Evolutionary conservation across 1,140 invertebrate genomes (phyloP), one percentile per base, ranked within the genome.

Genomic region (Marisa cornuarietis): DNA sequence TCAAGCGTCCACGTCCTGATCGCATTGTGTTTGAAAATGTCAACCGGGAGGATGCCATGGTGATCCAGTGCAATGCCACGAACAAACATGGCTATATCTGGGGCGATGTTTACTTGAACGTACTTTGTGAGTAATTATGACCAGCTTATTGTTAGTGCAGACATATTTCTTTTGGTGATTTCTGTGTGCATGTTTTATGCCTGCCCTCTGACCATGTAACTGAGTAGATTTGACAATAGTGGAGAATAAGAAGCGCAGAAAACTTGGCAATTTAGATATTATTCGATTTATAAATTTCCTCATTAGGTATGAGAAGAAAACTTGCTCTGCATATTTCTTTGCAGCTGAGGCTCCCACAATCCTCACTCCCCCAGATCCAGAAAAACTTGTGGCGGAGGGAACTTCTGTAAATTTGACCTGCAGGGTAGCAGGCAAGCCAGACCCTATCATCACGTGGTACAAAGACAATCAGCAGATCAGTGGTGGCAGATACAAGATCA

Each of bases 31-130:
- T 99, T 81, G 93, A 94, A 20, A 95, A 95, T 84, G 91, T 99
- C 26, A 92, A 93, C 24, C 97, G 97, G 90, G 85, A 93, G 65
- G 99, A 99, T 90, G 98, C 97, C 11, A 97, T 97, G 79, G 99
- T 99, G 91, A 98, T 98, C 88, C 98, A 99, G 71, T 99, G 98
- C 91, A 99, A 99, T 92, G 98, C 98, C 1, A 98, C 97, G 80
- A 99, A 99, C 90, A 95, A 95, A n/a, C 93, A 97, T 83, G 98
- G 98, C 54, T 99, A 99, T 91, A 96, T 99, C 20, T 99, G 98
- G 92, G 97, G 97, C 88, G 98, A 99, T 93, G 96, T 99, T 66
- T 99, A 96, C 88, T 94, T 99, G 11, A 99, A 99, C 92, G 98
- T 99, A 13, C 92, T 98, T 83, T 94, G 94, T 95, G 90, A 91